Base-by-base conservation (phyloP, 2,888 invertebrate species). In the Xestoiulus laeticollis region DNA sequence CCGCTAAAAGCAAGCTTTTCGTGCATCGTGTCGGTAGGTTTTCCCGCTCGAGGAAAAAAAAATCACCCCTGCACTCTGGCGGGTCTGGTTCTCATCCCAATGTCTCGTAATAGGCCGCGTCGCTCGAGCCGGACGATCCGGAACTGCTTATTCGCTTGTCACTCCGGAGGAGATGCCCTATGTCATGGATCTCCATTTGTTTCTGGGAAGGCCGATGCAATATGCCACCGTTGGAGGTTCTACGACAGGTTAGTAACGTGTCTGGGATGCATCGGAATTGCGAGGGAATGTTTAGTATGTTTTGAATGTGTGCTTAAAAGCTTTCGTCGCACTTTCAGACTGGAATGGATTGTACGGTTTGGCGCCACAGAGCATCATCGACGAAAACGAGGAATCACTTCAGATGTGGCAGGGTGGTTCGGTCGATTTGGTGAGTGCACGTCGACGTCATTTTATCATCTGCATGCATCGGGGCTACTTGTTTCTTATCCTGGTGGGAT, bases 1-100 rank as follows among this genome's bases (percentile, higher is more conserved):
- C 99, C 0, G 96, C 97, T 0, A 99, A 98, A 92, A 95, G 98
- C 0, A 99, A 99, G 92, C 93, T 99, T 32, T 99, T 99, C 93
- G 96, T 99, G 38, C 99, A 99, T 93, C 94, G 99, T 94, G 99
- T 99, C 89, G 99, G 99, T 96, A 91, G 93, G 95, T 93, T 22
- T 10, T 43, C 16, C 14, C 38, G 6, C 38, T n/a, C n/a, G n/a
- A n/a, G n/a, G n/a, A 38, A 38, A 38, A n/a, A n/a, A 43, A 38
- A 43, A 85, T 43, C 2, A 85, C 19, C 43, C 12, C 1, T 19
- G 32, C 10, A 83, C 26, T 83, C n/a, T 22, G n/a, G 68, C 8
- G 5, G n/a, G n/a, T 68, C 68, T 4, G 68, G n/a, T 68, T 68
- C 26, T 68, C 68, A 68, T 68, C 16, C n/a, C 3, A 19, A 16